Evolutionary conservation across 2,113 vertebrate species (phyloP).

Genomic region (Ranitomeya imitator): DNA sequence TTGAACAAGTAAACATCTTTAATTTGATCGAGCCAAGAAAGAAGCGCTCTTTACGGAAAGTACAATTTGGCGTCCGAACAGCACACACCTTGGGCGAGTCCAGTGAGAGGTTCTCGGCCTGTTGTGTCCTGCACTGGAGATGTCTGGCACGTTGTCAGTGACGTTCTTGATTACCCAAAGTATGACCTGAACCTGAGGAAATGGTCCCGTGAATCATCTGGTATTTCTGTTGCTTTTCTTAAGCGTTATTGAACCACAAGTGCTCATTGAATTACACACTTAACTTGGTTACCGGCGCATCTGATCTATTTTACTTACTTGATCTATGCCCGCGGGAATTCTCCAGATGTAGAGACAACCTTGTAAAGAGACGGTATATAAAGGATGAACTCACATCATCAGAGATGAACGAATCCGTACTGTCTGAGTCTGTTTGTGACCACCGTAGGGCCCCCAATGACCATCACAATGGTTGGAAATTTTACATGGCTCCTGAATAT

Average conservation of each 20-base stretch:
- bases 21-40: background rate
- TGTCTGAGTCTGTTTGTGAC: too few species aligned
- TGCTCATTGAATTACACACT: conserved; percentile 38
- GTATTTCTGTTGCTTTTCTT: background rate
- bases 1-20: conserved; percentile 20
- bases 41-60: background rate
- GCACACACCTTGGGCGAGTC: conserved; percentile 8
- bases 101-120: conserved; percentile 11
- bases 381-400: background rate
- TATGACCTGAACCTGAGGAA: background rate
- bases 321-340: background rate
- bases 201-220: background rate
- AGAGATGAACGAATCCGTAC: too few species aligned
- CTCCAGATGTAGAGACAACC: background rate
- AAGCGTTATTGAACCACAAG: background rate
- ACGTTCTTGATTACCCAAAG: background rate
- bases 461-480: too few species aligned
- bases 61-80: conserved; percentile 12
- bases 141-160: background rate
- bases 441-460: too few species aligned
- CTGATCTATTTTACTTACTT: background rate
- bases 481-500: too few species aligned
- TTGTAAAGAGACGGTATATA: background rate
- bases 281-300: background rate
- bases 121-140: background rate